Evolutionary conservation across 35 echinoderm and acorn worm species (phyloP).

Genomic region (Apostichopus parvimensis): DNA sequence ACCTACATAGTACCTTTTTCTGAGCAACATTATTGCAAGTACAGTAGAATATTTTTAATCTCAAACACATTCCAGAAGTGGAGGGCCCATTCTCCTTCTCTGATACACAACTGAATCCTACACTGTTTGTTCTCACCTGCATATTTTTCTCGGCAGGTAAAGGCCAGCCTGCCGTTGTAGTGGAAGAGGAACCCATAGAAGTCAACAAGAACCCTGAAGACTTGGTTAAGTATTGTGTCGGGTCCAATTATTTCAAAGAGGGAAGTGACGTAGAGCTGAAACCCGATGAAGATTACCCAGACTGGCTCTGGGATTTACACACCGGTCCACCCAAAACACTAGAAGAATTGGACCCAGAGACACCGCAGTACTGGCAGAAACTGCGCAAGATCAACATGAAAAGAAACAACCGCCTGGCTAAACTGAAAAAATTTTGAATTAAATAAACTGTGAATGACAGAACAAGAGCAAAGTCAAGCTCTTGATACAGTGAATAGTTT

Average conservation of each 20-base stretch:
- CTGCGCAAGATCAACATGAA: conserved; percentile 86
- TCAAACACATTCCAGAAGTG: no score
- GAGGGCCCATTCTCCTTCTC: no score
- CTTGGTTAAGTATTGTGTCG: conserved; percentile 77
- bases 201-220: conserved; percentile 88
- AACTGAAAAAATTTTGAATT: conserved; percentile 70
- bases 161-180: conserved; percentile 2
- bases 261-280: conserved; percentile 74
- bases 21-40: no score
- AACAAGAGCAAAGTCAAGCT: no score
- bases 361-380: conserved; percentile 85
- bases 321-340: conserved; percentile 71
- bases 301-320: conserved; percentile 95
- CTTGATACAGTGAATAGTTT: no score
- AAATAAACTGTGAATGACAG: no score
- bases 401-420: conserved; percentile 83
- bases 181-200: conserved; percentile 64
- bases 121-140: neutral
- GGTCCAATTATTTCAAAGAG: conserved; percentile 83
- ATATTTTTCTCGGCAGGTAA: conserved; percentile 51
- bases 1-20: no score
- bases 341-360: conserved; percentile 76
- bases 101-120: no score
- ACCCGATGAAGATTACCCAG: conserved; percentile 89
- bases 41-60: no score